Percentiles rank a stretch among this genome's conserved stretches.
Conservation (phyloP, 1,140 invertebrate species). For the Cherax quadricarinatus region DNA sequence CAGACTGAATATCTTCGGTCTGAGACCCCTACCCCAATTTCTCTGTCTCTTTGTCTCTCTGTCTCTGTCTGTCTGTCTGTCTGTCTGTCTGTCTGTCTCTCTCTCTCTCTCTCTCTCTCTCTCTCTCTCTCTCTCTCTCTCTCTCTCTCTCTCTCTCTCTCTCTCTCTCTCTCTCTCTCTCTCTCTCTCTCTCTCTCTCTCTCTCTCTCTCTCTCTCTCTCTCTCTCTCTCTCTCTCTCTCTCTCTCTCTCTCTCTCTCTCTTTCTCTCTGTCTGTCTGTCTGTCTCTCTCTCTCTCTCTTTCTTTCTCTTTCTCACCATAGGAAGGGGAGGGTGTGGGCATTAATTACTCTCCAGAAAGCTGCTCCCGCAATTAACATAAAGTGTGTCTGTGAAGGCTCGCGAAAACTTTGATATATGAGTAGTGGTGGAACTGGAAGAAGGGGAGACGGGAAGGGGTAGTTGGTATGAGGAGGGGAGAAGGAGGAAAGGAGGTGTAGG, state of each 20-base stretch:
- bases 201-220: no score
- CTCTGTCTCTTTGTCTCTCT: not conserved
- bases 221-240: not conserved
- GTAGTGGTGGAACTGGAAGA: not conserved
- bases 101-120: not conserved
- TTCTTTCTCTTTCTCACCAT: not conserved
- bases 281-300: not conserved
- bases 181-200: not conserved
- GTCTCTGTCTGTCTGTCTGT: no score
- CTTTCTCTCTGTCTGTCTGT: not conserved
- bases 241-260: not conserved
- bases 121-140: constrained; percentile 8
- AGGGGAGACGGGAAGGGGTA: constrained; percentile 1
- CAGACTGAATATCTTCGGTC: not conserved
- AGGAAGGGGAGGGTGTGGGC: constrained; percentile 39
- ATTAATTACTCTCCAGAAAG: constrained; percentile 53
- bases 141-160: constrained; percentile 13
- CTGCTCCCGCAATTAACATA: constrained; percentile 57
- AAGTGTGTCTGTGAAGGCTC: constrained; percentile 56
- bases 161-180: not conserved
- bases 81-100: not conserved
- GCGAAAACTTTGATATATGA: constrained; percentile 61
- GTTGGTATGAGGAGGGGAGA: not conserved
- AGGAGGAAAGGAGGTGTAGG: no score
- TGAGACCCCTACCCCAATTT: not conserved